These are phyloP conservation scores for Pocillopora grandis DNA, from an alignment of 92 coral and sea anemone genomes.

Conservation along the genomic window DNA sequence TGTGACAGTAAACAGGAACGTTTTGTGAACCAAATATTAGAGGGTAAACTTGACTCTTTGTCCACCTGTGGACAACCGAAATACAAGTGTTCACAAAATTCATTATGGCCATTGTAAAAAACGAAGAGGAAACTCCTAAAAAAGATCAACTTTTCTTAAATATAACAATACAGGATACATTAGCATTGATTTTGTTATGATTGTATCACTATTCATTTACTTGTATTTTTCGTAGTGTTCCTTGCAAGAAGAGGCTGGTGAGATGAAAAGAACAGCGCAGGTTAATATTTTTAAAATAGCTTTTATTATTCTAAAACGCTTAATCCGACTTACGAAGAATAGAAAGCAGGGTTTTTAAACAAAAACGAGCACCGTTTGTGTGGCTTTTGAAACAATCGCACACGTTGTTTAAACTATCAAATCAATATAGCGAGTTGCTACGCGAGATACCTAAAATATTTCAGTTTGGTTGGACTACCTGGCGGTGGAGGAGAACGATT, in stretches of 20 bases:
- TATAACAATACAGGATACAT: neutral
- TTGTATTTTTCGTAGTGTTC: neutral
- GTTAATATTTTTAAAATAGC: neutral
- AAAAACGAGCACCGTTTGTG: too few relatives aligned
- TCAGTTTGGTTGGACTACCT: neutral
- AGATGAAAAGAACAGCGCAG: neutral
- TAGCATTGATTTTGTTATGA: neutral
- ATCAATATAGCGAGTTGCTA: too few relatives aligned
- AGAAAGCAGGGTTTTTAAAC: too few relatives aligned
- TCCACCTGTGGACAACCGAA: neutral
- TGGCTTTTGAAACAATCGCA: too few relatives aligned
- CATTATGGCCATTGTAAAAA: too few relatives aligned
- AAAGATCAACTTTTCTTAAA: too few relatives aligned
- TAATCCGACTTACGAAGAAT: neutral
- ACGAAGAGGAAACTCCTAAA: neutral
- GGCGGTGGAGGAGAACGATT: neutral
- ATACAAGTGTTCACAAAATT: neutral
- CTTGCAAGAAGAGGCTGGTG: neutral
- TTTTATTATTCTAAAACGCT: neutral
- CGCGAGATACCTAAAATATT: too few relatives aligned
- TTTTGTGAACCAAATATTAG: conserved; percentile 30
- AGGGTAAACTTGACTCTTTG: conserved; percentile 18
- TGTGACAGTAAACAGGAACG: conserved; percentile 37
- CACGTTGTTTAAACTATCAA: neutral
- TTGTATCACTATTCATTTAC: neutral